Conservation (phyloP, 2,113 vertebrate species). For the Nestor notabilis region DNA sequence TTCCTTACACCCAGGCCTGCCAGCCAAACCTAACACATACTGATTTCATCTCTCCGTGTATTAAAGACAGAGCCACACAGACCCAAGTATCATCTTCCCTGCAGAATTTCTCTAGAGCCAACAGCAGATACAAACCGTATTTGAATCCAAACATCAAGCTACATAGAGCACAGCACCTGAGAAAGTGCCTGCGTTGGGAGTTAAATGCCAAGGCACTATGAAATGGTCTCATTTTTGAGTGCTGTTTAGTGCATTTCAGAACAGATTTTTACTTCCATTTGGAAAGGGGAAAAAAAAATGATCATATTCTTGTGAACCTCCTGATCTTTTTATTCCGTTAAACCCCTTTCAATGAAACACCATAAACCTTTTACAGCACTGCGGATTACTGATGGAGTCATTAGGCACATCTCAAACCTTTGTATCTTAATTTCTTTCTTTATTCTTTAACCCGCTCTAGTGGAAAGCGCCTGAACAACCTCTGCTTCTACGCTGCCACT, state of each 20-base stretch:
- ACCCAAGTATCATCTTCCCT: not conserved
- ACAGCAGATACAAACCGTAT: not conserved
- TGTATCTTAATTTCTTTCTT: accelerated
- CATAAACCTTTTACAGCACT: not conserved
- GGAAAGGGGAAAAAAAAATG: not conserved
- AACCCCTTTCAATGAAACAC: not conserved
- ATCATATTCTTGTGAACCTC: not conserved
- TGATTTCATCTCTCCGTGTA: not conserved
- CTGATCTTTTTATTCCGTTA: not conserved
- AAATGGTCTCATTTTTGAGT: not conserved
- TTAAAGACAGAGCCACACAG: not conserved
- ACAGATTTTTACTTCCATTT: not conserved
- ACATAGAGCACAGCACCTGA: not conserved
- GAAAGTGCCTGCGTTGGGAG: accelerated
- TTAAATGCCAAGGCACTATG: not conserved
- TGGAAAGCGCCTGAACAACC: not conserved
- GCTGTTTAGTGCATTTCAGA: not conserved
- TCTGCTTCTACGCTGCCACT: not conserved
- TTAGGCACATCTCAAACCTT: not conserved
- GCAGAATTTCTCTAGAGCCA: not conserved
- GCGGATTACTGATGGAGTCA: not conserved
- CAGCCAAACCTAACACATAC: not conserved
- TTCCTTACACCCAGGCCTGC: not conserved
- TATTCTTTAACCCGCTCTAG: not conserved
- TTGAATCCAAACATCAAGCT: not conserved